Percentiles rank a stretch among this genome's conserved stretches.
Evolutionary conservation across 2,888 invertebrate genomes (phyloP).

Genomic region (Phortica okadai): DNA sequence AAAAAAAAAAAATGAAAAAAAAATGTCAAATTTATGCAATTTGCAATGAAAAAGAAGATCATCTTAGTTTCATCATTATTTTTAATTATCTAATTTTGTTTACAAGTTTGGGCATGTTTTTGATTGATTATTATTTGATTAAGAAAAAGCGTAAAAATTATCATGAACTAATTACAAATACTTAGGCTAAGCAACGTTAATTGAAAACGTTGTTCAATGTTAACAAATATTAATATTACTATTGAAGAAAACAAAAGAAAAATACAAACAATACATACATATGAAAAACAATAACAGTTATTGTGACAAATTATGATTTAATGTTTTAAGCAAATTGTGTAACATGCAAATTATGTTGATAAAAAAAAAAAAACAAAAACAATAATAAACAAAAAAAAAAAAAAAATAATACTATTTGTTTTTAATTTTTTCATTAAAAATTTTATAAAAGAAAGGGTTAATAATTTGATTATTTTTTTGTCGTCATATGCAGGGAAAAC

Average conservation of each 20-base stretch:
- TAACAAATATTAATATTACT: constrained; percentile 28
- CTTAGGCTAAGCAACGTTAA: not conserved
- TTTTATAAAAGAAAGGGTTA: no score
- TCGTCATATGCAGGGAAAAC: no score
- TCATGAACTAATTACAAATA: constrained; percentile 1
- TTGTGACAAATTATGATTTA: constrained; percentile 58
- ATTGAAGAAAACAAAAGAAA: not conserved
- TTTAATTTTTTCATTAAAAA: no score
- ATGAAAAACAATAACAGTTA: constrained; percentile 42
- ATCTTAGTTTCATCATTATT: no score
- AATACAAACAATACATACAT: constrained; percentile 19
- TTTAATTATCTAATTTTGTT: no score
- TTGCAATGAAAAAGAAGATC: no score
- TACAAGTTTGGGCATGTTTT: not conserved
- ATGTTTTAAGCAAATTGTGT: constrained; percentile 47
- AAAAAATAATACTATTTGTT: no score
- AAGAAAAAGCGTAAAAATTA: constrained; percentile 7
- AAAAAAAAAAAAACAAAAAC: constrained; percentile 44
- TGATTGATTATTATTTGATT: constrained; percentile 32
- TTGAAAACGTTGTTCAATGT: constrained; percentile 21
- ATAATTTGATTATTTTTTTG: no score
- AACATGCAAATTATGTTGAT: constrained; percentile 58
- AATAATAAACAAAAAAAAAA: not conserved
- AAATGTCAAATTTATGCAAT: no score
- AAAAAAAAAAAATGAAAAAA: constrained; percentile 1